Evolutionary conservation across 2,888 invertebrate genomes (phyloP).

Genomic region (Lysandra coridon): DNA sequence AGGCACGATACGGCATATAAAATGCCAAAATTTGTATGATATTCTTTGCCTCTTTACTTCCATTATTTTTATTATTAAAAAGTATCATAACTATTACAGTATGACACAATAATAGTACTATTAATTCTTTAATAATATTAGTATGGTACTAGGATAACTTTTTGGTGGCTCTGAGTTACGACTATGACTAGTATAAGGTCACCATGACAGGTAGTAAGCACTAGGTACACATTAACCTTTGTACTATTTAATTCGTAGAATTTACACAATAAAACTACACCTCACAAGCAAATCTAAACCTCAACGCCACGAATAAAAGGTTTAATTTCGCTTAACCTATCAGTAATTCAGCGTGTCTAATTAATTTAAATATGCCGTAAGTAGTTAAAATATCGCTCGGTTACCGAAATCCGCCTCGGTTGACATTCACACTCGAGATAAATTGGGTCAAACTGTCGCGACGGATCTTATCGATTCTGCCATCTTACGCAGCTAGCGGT

Average conservation of each 20-base stretch:
- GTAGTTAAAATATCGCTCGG: constrained; percentile 2
- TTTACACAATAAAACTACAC: not conserved
- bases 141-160: too few relatives aligned
- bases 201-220: not conserved
- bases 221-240: not conserved
- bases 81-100: too few relatives aligned
- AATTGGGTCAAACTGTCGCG: constrained; percentile 70
- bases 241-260: not conserved
- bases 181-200: too few relatives aligned
- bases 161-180: too few relatives aligned
- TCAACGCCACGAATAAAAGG: not conserved
- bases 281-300: not conserved
- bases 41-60: too few relatives aligned
- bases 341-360: not conserved
- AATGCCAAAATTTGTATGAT: too few relatives aligned
- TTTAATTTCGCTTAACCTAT: not conserved
- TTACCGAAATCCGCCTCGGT: constrained; percentile 39
- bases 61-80: too few relatives aligned
- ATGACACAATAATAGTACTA: too few relatives aligned
- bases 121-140: too few relatives aligned
- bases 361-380: constrained; percentile 17
- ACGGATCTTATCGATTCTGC: constrained; percentile 66
- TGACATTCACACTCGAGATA: constrained; percentile 47
- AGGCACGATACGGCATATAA: too few relatives aligned
- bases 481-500: constrained; percentile 56